These are phyloP conservation scores for Furcula furcula DNA, from an alignment of 2,888 invertebrate species.

Conservation along the genomic window DNA sequence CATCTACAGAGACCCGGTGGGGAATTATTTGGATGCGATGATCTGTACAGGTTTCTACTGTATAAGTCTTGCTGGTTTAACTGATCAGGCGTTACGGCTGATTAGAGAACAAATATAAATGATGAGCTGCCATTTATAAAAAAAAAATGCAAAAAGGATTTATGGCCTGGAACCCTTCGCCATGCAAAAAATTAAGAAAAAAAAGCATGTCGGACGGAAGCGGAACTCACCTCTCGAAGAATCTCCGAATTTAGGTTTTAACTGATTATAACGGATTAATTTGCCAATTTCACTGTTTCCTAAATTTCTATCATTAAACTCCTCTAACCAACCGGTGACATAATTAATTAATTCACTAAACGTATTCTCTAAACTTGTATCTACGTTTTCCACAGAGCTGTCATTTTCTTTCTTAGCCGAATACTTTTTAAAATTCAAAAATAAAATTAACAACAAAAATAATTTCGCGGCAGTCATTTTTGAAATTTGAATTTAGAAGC, in stretches of 20 bases:
- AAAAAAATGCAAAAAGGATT: no score
- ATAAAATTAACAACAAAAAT: conserved; percentile 14
- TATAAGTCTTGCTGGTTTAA: no score
- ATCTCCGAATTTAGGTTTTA: conserved; percentile 45
- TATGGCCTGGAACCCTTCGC: no score
- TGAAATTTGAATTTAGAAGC: conserved; percentile 32
- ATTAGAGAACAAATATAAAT: no score
- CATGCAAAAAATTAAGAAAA: no score
- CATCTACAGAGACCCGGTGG: no score
- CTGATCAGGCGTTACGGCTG: no score
- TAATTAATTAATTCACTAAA: conserved; percentile 37
- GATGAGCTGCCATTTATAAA: no score
- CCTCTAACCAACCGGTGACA: conserved; percentile 43
- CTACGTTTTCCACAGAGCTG: conserved; percentile 30
- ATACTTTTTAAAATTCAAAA: conserved; percentile 8
- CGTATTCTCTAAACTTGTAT: conserved; percentile 42
- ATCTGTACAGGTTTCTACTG: no score
- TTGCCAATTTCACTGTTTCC: conserved; percentile 52
- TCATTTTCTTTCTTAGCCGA: conserved; percentile 9
- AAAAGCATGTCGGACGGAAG: no score
- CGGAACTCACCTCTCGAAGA: conserved; percentile 26
- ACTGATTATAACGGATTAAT: conserved; percentile 50
- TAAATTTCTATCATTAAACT: conserved; percentile 57
- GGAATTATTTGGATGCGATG: no score
- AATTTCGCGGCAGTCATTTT: conserved; percentile 25